Evolutionary conservation across 2,797 vertebrate species (phyloP), one percentile per base, ranked within the genome.

Genomic region (Brachymystax lenok): DNA sequence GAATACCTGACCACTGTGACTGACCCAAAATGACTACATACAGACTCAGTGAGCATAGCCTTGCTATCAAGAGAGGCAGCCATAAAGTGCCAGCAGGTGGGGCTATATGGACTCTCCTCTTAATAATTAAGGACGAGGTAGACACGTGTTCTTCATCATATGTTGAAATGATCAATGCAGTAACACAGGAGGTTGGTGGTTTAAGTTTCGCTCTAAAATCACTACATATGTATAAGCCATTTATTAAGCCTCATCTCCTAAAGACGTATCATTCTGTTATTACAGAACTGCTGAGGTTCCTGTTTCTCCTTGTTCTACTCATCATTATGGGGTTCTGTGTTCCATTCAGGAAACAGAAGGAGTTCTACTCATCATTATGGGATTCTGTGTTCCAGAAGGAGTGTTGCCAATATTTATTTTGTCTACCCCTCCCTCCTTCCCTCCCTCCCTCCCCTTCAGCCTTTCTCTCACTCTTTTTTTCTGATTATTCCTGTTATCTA

Each of bases 401-500:
- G 69, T 82, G 54, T 79, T 50, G 79, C 83, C 84, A 82, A 81
- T 84, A 74, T 85, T 75, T 80, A 75, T 82, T 74, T 74, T 52
- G 51, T 35, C 51, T 64, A 10, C 33, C 50, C 24, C 66, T n/a
- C 30, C 17, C 50, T 75, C 40, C 56, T 5, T 61, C 21, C 40
- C 50, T 70, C 71, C 24, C 52, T 70, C 19, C 59, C 59, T 61
- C 17, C 4, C 21, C n/a, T 16, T 59, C 70, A 54, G 14, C 50
- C 16, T 50, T 28, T 80, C 70, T 75, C 69, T 75, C 76, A 80
- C 46, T 83, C 76, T 89, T 76, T 87, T 77, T 84, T 84, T 90
- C 87, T 90, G 88, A 88, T 81, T 88, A 52, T 76, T 35, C 73
- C 40, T 85, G 85, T 85, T 88, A 77, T 77, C 54, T 59, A 21